A percentile compares a stretch with the other conserved stretches of the same genome.
phyloP scores from a whole-genome alignment of 2,888 invertebrate genomes.

The Anthophora plumipes region DNA sequence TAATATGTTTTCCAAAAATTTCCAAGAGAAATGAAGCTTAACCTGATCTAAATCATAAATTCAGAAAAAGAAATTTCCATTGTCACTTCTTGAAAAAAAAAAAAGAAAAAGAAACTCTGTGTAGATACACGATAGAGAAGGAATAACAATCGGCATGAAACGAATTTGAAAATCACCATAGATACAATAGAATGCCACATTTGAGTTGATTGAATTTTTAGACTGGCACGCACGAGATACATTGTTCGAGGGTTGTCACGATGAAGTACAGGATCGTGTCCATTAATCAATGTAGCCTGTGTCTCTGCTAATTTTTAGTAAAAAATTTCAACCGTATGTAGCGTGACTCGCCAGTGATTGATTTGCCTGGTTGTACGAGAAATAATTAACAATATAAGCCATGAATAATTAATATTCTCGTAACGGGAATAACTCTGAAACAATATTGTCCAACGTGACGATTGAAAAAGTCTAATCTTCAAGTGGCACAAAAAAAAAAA shows the following conservation, averaged over 20 bases:
- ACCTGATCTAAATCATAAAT: too few relatives aligned
- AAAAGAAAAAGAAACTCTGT: too few relatives aligned
- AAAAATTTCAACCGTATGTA: conserved; percentile 14
- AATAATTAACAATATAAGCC: conserved; percentile 10
- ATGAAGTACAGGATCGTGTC: conserved; percentile 26
- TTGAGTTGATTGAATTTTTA: conserved; percentile 8
- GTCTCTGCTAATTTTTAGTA: conserved; percentile 5
- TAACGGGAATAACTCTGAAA: not conserved
- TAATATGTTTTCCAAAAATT: too few relatives aligned
- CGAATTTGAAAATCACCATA: not conserved
- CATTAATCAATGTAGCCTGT: conserved; percentile 23
- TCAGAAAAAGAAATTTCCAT: too few relatives aligned
- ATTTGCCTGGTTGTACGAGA: not conserved
- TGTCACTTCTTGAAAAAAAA: too few relatives aligned
- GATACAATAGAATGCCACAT: not conserved
- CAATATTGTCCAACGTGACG: not conserved
- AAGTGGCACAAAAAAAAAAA: not conserved
- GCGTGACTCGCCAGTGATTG: conserved; percentile 11
- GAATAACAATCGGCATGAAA: too few relatives aligned
- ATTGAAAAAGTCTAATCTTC: not conserved
- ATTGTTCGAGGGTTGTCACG: conserved; percentile 1
- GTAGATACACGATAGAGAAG: not conserved
- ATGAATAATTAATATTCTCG: not conserved
- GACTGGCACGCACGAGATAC: not conserved
- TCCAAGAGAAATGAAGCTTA: too few relatives aligned